Percentiles rank a stretch among this genome's conserved stretches.
These are phyloP conservation scores for Antennarius maculatus DNA, from an alignment of 2,797 vertebrate genomes.

Conservation along the genomic window DNA sequence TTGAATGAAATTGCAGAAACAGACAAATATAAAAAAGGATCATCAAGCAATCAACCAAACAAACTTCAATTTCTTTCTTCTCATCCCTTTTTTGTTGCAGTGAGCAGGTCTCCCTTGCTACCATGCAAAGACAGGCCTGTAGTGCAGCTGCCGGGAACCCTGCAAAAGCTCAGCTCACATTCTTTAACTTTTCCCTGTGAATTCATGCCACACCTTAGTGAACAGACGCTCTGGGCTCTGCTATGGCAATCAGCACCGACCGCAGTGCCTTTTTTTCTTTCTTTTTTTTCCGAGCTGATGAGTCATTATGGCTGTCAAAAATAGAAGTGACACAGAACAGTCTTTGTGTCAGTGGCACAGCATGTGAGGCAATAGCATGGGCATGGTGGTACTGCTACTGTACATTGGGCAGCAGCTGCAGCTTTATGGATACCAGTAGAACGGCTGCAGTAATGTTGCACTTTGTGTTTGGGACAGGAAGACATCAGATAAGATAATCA, in stretches of 20 bases:
- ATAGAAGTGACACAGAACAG: slow-evolving; percentile 77
- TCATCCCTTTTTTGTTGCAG: slow-evolving; percentile 56
- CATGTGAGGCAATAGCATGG: slow-evolving; percentile 51
- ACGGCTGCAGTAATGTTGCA: slow-evolving; percentile 24
- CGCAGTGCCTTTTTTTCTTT: slow-evolving; percentile 52
- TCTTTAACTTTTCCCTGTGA: slow-evolving; percentile 63
- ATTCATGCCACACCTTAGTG: slow-evolving; percentile 74
- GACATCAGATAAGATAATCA: slow-evolving; percentile 66
- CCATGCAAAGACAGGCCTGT: slow-evolving; percentile 60
- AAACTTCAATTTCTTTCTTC: slow-evolving; percentile 41
- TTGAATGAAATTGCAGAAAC: slow-evolving; percentile 13
- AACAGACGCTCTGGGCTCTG: slow-evolving; percentile 77
- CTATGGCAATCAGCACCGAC: slow-evolving; percentile 73
- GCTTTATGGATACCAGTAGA: slow-evolving; percentile 23
- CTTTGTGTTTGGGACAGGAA: slow-evolving; percentile 41
- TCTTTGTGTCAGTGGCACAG: slow-evolving; percentile 74
- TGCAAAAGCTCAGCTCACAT: slow-evolving; percentile 67
- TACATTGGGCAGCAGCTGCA: slow-evolving; percentile 23
- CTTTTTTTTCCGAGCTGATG: slow-evolving; percentile 57
- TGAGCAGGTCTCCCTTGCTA: slow-evolving; percentile 59
- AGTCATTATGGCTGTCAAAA: slow-evolving; percentile 81
- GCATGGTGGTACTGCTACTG: slow-evolving; percentile 34
- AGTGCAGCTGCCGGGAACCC: slow-evolving; percentile 66
- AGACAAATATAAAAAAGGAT: background rate
- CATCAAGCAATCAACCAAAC: background rate